A percentile compares a stretch with the other conserved stretches of the same genome.
Conservation (phyloP, 2,888 invertebrate genomes). For the Oscheius myriophilus region DNA sequence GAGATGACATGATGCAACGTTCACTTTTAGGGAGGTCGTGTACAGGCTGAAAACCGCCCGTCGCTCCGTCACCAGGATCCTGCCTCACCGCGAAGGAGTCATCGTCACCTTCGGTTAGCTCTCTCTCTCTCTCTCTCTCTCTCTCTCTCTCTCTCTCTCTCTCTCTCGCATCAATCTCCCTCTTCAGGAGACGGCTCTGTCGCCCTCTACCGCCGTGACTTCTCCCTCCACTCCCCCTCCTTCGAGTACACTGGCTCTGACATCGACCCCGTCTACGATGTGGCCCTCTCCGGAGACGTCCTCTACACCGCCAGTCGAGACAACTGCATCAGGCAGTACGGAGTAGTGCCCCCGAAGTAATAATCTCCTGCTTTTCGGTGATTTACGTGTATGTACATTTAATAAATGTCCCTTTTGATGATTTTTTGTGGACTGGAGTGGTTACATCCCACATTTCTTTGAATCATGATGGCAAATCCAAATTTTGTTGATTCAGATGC, state of each 20-base stretch:
- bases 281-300: constrained; percentile 76
- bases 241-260: constrained; percentile 80
- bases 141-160: constrained; percentile 7
- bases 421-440: background rate
- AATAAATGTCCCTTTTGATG: constrained; percentile 6
- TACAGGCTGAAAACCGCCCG: constrained; percentile 33
- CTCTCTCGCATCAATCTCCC: constrained; percentile 30
- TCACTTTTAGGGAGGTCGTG: constrained; percentile 40
- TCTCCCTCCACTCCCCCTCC: constrained; percentile 10
- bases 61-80: constrained; percentile 75
- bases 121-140: constrained; percentile 75
- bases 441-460: background rate
- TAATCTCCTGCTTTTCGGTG: too few relatives aligned
- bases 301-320: constrained; percentile 79
- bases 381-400: too few relatives aligned
- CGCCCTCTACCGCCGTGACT: constrained; percentile 71
- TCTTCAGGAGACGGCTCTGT: constrained; percentile 77
- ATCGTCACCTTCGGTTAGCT: constrained; percentile 75
- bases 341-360: too few relatives aligned
- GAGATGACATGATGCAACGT: too few relatives aligned
- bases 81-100: constrained; percentile 75
- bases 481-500: constrained; percentile 6
- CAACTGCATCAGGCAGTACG: constrained; percentile 77
- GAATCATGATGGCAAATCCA: background rate
- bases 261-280: constrained; percentile 79